Base-by-base conservation (phyloP, 2,113 vertebrate genomes). In the Phylloscopus trochilus region DNA sequence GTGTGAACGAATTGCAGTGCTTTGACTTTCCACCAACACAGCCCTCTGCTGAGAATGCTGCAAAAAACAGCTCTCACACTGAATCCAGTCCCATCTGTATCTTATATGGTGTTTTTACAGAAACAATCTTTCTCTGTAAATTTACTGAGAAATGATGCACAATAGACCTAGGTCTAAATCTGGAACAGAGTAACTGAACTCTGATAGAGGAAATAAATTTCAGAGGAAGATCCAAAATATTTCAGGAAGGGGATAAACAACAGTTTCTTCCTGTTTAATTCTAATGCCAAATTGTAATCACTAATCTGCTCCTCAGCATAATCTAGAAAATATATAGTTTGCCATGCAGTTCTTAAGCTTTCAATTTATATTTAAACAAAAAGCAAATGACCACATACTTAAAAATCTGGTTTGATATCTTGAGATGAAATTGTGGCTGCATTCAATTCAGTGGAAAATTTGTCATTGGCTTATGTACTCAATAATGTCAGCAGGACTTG, bases 221-320 rank as follows among this genome's bases (percentile, higher is more conserved):
- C 64, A 83, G 37, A 77, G 43, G 30, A 89, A 55, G 62, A 86
- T 70, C 64, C 76, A 96, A 92, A 96, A 77, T 47, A 89, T 30
- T 44, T 55, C 83, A 81, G 53, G 62, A 93, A 68, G 67, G 83
- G 58, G 41, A 62, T n/a, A 51, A 93, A 80, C 70, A 22, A 21
- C 28, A n/a, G 22, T 47, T 84, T 87, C 79, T 92, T 79, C 78
- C 63, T 44, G 30, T 75, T 55, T 64, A 84, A 62, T 49, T 49
- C 73, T 31, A 66, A 49, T 11, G 24, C 47, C 88, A 87, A 88
- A 73, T 62, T 73, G 20, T 60, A 67, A 87, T 89, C 9, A 3
- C 30, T 94, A 41, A 79, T 76, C 46, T 62, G 46, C 13, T 87
- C 33, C 73, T 55, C 31, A 87, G 19, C 35, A 55, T 67, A 63